A percentile compares a stretch with the other conserved stretches of the same genome.
These are phyloP conservation scores for Anthopleura sola DNA, from an alignment of 64 coral and sea anemone species.

Conservation along the genomic window DNA sequence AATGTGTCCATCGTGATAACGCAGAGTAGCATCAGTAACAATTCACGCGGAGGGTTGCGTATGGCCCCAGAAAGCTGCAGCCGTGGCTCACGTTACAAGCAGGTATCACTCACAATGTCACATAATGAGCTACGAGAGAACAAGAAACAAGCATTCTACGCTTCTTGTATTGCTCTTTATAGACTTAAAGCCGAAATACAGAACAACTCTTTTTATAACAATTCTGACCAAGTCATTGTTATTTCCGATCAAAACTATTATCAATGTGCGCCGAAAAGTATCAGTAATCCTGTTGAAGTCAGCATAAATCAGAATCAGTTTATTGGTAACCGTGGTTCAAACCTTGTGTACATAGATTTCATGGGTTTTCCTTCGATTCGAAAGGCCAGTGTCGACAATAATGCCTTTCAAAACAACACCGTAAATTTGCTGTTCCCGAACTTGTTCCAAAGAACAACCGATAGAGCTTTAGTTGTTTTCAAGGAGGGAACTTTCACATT, in stretches of 20 bases:
- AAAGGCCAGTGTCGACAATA: constrained; percentile 16
- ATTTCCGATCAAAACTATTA: constrained; percentile 27
- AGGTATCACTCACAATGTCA: neutral
- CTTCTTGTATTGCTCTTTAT: constrained; percentile 9
- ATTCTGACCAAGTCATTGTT: constrained; percentile 40
- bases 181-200: constrained; percentile 39
- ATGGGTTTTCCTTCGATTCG: constrained; percentile 31
- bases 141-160: constrained; percentile 39
- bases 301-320: constrained; percentile 43
- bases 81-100: constrained; percentile 6
- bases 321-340: constrained; percentile 39
- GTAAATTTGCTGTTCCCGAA: constrained; percentile 28
- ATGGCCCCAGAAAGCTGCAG: constrained; percentile 6
- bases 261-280: constrained; percentile 17
- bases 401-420: constrained; percentile 50
- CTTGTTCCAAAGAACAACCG: constrained; percentile 41
- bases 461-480: constrained; percentile 34
- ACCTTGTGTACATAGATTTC: constrained; percentile 56
- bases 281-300: constrained; percentile 35
- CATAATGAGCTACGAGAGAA: constrained; percentile 50
- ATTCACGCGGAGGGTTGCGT: constrained; percentile 41
- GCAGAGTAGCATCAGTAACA: constrained; percentile 46
- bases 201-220: constrained; percentile 63
- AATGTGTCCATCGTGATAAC: constrained; percentile 50
- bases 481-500: constrained; percentile 67